A percentile compares a stretch with the other conserved stretches of the same genome.
Conservation (phyloP, 2,113 vertebrate species). For the Maccullochella peelii region DNA sequence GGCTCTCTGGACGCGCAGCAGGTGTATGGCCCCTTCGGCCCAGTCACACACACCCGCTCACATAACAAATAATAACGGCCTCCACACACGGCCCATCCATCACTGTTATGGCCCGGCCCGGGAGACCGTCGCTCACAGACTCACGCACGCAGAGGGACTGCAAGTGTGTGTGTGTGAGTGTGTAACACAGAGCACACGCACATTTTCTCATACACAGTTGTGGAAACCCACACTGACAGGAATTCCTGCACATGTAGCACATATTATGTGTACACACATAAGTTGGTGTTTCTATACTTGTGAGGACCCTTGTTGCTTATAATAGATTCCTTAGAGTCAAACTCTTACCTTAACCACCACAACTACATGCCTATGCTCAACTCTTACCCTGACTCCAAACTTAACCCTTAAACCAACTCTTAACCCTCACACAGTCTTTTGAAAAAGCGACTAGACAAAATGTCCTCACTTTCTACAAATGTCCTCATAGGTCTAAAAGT, state of each 20-base stretch:
- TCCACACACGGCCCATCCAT: conserved; percentile 95
- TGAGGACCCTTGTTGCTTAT: conserved; percentile 13
- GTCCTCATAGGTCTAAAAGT: background rate
- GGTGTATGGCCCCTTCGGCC: conserved; percentile 92
- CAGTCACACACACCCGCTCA: conserved; percentile 92
- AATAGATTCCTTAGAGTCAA: background rate
- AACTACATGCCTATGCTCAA: background rate
- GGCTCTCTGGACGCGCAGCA: conserved; percentile 92
- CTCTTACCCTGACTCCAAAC: background rate
- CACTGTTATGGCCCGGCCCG: conserved; percentile 91
- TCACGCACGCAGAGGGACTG: conserved; percentile 39
- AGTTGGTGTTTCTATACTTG: conserved; percentile 4
- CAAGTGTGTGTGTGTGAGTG: conserved; percentile 11
- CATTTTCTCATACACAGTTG: conserved; percentile 35
- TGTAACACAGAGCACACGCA: conserved; percentile 15
- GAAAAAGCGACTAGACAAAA: background rate
- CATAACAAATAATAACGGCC: conserved; percentile 98
- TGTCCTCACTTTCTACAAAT: background rate
- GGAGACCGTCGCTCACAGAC: conserved; percentile 83
- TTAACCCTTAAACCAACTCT: background rate
- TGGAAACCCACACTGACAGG: conserved; percentile 59
- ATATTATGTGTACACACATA: conserved; percentile 4
- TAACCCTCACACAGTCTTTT: background rate
- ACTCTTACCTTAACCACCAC: background rate
- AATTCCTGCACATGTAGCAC: conserved; percentile 46